Percentiles rank a stretch among this genome's conserved stretches.
These are phyloP conservation scores for Ovis canadensis DNA, from an alignment of 2,113 vertebrate genomes.

Conservation along the genomic window DNA sequence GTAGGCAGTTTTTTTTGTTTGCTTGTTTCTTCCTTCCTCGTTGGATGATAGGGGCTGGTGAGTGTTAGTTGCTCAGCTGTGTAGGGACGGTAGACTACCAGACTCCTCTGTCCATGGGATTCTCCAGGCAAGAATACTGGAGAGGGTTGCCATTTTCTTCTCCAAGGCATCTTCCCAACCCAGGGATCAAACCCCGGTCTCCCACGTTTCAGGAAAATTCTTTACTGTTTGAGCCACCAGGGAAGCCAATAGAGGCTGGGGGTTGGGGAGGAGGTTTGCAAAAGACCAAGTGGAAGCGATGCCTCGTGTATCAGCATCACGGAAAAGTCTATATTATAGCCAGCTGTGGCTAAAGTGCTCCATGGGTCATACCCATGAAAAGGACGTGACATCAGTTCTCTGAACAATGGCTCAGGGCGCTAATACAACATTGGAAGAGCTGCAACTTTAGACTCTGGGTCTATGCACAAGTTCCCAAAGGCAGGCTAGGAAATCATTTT, in stretches of 20 bases:
- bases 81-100: neutral
- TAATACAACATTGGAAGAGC: conserved; percentile 17
- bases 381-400: neutral
- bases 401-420: conserved; percentile 31
- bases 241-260: neutral
- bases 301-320: neutral
- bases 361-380: conserved; percentile 41
- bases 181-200: neutral
- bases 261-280: neutral
- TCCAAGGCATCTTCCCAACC: neutral
- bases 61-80: neutral
- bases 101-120: neutral
- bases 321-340: neutral
- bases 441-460: conserved; percentile 43
- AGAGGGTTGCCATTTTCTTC: neutral
- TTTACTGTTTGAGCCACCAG: neutral
- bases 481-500: conserved; percentile 65
- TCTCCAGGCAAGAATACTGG: neutral
- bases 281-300: conserved; percentile 50
- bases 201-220: neutral
- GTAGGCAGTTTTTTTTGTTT: neutral
- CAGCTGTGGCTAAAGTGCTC: neutral
- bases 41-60: conserved; percentile 19
- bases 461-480: conserved; percentile 44
- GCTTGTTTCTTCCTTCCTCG: neutral